Conservation (phyloP, 2,888 invertebrate genomes). For the Vanessa cardui region DNA sequence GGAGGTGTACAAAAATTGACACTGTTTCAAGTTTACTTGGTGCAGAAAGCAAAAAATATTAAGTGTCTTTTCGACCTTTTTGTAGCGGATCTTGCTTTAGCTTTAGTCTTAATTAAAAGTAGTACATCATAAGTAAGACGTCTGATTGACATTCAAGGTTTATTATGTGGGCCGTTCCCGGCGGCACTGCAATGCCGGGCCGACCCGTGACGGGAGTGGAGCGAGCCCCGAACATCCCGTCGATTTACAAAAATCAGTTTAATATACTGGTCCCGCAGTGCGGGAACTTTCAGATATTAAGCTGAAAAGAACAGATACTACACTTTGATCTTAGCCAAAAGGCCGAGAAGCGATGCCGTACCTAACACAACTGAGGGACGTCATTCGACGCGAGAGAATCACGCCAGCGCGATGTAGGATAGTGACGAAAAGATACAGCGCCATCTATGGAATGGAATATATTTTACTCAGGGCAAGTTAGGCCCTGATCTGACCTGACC, state of each 20-base stretch:
- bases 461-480: no score
- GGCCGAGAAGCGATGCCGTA: slow-evolving; percentile 40
- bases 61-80: no score
- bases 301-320: slow-evolving; percentile 43
- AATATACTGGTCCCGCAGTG: slow-evolving; percentile 6
- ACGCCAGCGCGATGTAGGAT: slow-evolving; percentile 27
- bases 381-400: slow-evolving; percentile 13
- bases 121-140: no score
- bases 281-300: slow-evolving; percentile 36
- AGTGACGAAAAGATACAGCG: not conserved
- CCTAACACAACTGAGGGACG: not conserved
- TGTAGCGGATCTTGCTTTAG: no score
- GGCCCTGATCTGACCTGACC: no score
- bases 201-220: slow-evolving; percentile 7
- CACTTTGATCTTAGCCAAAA: slow-evolving; percentile 43
- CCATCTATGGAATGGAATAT: slow-evolving; percentile 15
- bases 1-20: no score
- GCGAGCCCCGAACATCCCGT: slow-evolving; percentile 4
- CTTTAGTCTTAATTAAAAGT: no score
- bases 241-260: not conserved
- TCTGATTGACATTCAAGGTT: not conserved
- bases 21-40: no score
- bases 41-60: no score
- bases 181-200: slow-evolving; percentile 8
- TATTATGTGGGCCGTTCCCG: not conserved